phyloP scores from a whole-genome alignment of 2,797 vertebrate genomes.

The Pseudomugil tenellus region DNA sequence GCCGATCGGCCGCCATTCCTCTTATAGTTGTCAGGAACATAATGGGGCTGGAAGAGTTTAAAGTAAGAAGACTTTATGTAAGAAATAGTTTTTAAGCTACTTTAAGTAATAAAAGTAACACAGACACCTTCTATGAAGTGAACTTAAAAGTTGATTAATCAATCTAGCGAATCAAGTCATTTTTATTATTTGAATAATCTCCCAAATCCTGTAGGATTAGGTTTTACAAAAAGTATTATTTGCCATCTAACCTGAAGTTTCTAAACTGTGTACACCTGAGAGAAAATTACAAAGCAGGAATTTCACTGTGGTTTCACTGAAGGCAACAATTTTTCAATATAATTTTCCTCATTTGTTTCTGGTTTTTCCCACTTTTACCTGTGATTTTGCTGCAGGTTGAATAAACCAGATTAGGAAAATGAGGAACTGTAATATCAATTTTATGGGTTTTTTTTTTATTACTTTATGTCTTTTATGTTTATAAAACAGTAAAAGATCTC shows the following conservation, averaged over 20 bases:
- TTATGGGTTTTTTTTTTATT: not conserved
- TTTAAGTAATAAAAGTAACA: not conserved
- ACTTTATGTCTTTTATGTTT: conserved; percentile 39
- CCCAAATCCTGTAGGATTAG: not conserved
- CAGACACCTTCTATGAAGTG: not conserved
- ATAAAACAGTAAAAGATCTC: conserved; percentile 40
- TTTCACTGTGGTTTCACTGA: conserved; percentile 14
- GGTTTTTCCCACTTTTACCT: not conserved
- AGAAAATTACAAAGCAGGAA: conserved; percentile 1
- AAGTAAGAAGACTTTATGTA: not conserved
- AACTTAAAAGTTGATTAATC: not conserved
- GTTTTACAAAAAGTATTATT: not conserved
- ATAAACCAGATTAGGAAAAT: not conserved
- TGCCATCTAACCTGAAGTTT: not conserved
- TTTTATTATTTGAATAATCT: not conserved
- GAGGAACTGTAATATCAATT: conserved; percentile 25
- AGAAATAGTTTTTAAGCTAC: not conserved
- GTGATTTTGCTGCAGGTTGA: conserved; percentile 5
- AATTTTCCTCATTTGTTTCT: conserved; percentile 20
- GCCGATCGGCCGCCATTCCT: conserved; percentile 95
- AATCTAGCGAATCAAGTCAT: not conserved
- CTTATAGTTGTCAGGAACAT: conserved; percentile 98
- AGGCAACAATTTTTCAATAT: conserved; percentile 8
- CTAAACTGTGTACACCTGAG: not conserved
- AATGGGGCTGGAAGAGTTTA: conserved; percentile 88